Evolutionary conservation across 2,113 vertebrate genomes (phyloP).

Genomic region (Aepyceros melampus): DNA sequence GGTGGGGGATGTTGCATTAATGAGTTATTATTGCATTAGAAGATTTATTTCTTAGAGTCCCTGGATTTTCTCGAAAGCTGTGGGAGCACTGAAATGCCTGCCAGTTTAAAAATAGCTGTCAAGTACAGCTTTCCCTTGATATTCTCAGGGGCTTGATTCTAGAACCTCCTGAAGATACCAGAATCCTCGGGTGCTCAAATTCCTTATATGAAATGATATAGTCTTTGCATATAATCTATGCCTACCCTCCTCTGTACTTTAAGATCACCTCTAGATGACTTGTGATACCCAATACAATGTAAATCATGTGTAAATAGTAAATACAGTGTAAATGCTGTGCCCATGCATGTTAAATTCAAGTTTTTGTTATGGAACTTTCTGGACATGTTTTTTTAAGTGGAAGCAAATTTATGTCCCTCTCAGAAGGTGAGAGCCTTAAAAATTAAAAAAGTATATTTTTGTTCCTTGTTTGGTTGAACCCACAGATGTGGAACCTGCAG

Average conservation of each 20-base stretch:
- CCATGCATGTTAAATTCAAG: background rate
- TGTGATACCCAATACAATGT: background rate
- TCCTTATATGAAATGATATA: background rate
- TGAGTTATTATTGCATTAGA: background rate
- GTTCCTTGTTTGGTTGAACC: background rate
- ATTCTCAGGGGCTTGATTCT: background rate
- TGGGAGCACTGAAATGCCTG: background rate
- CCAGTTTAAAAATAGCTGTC: background rate
- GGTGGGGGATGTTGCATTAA: background rate
- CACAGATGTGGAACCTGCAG: background rate
- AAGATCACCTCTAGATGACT: background rate
- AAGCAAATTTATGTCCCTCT: background rate
- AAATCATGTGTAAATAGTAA: background rate
- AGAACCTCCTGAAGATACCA: background rate
- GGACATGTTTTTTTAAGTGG: background rate
- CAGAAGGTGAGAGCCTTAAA: background rate
- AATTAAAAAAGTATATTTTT: background rate
- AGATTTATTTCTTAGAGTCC: background rate
- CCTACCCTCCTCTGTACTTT: background rate
- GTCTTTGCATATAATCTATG: background rate
- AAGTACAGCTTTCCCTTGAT: background rate
- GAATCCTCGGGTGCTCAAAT: background rate
- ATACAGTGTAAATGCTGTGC: background rate
- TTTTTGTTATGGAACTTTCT: background rate
- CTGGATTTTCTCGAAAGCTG: background rate